Evolutionary conservation across 2,113 vertebrate species (phyloP), one percentile per base, ranked within the genome.

Genomic region (Notarius quadriscutis): DNA sequence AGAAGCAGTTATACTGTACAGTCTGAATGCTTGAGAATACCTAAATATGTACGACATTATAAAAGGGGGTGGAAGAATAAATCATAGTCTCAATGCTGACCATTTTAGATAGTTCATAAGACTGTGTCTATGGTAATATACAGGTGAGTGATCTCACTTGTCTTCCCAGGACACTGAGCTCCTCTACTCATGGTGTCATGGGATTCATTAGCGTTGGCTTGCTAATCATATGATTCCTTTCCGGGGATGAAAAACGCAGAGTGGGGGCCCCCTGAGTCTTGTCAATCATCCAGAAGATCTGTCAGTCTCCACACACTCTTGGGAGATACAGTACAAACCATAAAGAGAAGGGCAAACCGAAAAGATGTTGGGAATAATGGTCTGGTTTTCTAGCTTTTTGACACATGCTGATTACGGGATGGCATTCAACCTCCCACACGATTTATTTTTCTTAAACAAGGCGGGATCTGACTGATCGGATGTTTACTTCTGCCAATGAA

Each of bases 211-310:
- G 85, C 27, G 55, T 86, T 58, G 71, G 88, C 89, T 90, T 67
- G 74, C 86, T 85, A 89, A 86, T 74, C 77, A 83, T 85, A 84
- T 91, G 90, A 85, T 78, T 84, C 85, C 78, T 89, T 91, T 67
- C 62, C 50, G 65, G 84, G 67, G 9, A 67, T 80, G 60, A 7
- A 58, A 72, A 72, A 72, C 87, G 82, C 86, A 85, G 90, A 78
- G 71, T 80, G 65, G 87, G 86, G 84, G 85, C 69, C 25, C 72
- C 25, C 80, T 18, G 30, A 85, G 89, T 57, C 72, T 90, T 93
- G 93, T 93, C 94, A 84, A 93, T 95, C 95, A 94, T 92, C 90
- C 85, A 86, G 89, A 90, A 89, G 79, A 90, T 83, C 92, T 92
- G 93, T 94, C 94, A 94, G 92, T 89, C 82, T 65, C 8, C 85